These are phyloP conservation scores for Neotoxoptera formosana DNA, from an alignment of 1,140 invertebrate genomes.

Conservation along the genomic window DNA sequence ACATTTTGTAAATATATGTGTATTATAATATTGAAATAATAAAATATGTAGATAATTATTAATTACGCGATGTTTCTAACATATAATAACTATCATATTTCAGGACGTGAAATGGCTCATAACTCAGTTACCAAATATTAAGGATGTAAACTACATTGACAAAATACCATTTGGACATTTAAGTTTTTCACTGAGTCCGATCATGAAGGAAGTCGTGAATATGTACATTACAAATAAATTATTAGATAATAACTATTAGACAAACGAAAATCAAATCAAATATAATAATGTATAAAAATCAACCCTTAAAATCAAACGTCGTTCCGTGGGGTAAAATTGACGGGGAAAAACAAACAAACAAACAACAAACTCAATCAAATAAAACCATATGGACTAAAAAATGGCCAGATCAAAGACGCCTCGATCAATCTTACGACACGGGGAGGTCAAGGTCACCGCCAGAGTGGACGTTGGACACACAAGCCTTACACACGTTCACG, in stretches of 20 bases:
- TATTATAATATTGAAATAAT: not conserved
- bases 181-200: slow-evolving; percentile 36
- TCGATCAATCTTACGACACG: too few relatives aligned
- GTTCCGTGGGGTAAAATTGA: too few relatives aligned
- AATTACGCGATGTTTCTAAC: not conserved
- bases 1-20: not conserved
- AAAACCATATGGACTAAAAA: too few relatives aligned
- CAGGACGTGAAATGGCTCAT: slow-evolving; percentile 54
- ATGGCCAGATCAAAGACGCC: too few relatives aligned
- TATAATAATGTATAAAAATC: not conserved
- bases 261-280: not conserved
- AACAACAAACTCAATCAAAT: too few relatives aligned
- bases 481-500: too few relatives aligned
- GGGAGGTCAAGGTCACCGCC: too few relatives aligned
- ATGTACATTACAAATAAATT: slow-evolving; percentile 1
- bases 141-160: slow-evolving; percentile 50
- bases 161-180: slow-evolving; percentile 54
- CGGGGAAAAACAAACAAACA: too few relatives aligned
- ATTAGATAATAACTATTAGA: not conserved
- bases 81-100: not conserved
- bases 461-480: too few relatives aligned
- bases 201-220: slow-evolving; percentile 55
- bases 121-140: slow-evolving; percentile 47
- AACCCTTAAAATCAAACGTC: too few relatives aligned
- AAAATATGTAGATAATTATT: not conserved